Evolutionary conservation across 2,797 vertebrate genomes (phyloP).

Genomic region (Diglossa cyanea): DNA sequence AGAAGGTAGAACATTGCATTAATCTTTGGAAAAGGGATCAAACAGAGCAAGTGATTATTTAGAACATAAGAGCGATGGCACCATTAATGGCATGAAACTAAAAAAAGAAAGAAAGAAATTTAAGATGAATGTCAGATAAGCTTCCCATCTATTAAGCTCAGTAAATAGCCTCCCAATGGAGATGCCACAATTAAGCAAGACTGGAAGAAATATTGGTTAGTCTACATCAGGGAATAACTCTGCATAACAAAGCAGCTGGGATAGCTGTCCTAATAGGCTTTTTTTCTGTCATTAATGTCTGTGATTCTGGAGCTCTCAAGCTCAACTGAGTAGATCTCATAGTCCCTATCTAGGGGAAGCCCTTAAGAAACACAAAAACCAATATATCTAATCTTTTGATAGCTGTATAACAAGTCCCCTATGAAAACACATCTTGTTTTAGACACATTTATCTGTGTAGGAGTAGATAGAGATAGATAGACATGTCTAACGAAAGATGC

Average conservation of each 20-base stretch:
- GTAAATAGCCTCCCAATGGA: conserved; percentile 58
- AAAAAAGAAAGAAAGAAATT: conserved; percentile 41
- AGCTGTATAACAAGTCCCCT: conserved; percentile 51
- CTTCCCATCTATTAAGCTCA: conserved; percentile 56
- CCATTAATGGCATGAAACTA: conserved; percentile 37
- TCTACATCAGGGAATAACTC: conserved; percentile 44
- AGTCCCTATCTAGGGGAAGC: neutral
- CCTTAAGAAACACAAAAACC: conserved; percentile 41
- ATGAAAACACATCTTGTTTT: conserved; percentile 54
- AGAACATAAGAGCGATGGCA: conserved; percentile 22
- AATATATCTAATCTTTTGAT: conserved; percentile 51
- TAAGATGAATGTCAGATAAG: conserved; percentile 65
- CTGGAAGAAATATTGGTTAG: conserved; percentile 59
- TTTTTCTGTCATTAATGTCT: neutral
- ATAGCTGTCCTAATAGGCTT: conserved; percentile 1
- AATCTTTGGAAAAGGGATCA: conserved; percentile 38
- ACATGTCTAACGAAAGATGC: conserved; percentile 40
- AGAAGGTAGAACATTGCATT: conserved; percentile 12
- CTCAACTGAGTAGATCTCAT: neutral
- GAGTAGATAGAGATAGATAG: conserved; percentile 47
- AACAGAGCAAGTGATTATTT: conserved; percentile 55
- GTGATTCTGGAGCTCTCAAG: neutral
- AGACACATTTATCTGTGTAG: conserved; percentile 53
- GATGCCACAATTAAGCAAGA: conserved; percentile 56
- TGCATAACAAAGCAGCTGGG: conserved; percentile 48